Evolutionary conservation across 2,113 vertebrate species (phyloP).

Genomic region (Sarotherodon lohbergeri): DNA sequence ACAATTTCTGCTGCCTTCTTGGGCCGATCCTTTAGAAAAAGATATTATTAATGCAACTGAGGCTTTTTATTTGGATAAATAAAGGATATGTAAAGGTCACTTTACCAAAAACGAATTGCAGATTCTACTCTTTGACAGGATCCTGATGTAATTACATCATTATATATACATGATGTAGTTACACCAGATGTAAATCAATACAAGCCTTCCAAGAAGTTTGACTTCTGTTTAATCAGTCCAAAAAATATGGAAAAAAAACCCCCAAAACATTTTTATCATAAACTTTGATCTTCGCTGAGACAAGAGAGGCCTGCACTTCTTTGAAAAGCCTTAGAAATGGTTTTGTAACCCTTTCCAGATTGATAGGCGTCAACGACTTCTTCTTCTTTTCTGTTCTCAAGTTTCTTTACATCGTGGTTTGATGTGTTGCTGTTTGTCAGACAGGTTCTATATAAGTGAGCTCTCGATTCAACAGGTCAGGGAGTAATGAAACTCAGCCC

Average conservation of each 20-base stretch:
- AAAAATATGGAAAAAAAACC: background rate
- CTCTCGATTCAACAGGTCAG: fast-evolving
- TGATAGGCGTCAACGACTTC: background rate
- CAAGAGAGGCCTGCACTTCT: background rate
- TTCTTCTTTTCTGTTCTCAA: background rate
- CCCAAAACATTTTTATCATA: background rate
- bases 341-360: background rate
- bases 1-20: background rate
- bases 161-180: background rate
- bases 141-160: background rate
- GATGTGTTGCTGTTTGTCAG: background rate
- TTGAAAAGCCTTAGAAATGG: background rate
- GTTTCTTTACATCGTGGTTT: background rate
- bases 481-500: background rate
- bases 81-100: background rate
- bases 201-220: background rate
- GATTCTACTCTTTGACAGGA: background rate
- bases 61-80: background rate
- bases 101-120: background rate
- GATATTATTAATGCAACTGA: background rate
- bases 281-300: background rate
- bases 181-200: background rate
- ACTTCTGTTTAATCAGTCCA: background rate
- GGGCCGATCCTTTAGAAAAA: background rate
- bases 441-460: background rate